phyloP scores from a whole-genome alignment of 2,888 invertebrate genomes.

The Schrankia costaestrigalis region DNA sequence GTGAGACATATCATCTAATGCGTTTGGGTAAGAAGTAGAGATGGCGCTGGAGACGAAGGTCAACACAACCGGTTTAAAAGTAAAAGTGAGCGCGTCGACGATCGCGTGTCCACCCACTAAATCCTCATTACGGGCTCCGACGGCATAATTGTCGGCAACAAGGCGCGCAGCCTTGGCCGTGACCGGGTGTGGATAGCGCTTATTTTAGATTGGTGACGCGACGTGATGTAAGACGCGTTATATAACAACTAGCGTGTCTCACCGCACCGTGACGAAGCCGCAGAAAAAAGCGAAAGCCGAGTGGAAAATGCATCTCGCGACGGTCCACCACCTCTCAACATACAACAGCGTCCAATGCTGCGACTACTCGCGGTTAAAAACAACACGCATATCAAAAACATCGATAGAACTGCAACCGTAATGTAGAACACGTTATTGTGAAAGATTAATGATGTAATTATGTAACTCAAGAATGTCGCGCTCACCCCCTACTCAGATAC shows the following conservation, averaged over 20 bases:
- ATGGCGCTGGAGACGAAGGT: constrained; percentile 52
- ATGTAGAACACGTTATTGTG: constrained; percentile 8
- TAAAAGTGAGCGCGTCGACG: constrained; percentile 66
- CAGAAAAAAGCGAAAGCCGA: constrained; percentile 73
- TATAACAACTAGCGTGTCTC: constrained; percentile 55
- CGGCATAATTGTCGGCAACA: constrained; percentile 69
- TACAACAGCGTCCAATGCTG: constrained; percentile 19
- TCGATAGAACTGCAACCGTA: constrained; percentile 6
- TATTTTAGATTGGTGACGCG: constrained; percentile 75
- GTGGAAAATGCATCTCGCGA: constrained; percentile 55
- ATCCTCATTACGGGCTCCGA: constrained; percentile 71
- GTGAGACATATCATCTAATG: constrained; percentile 18
- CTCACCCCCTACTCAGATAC: constrained; percentile 39
- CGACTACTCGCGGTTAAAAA: no score
- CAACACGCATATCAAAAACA: constrained; percentile 1
- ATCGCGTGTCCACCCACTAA: constrained; percentile 75
- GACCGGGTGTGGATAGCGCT: constrained; percentile 72
- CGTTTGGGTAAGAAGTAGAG: constrained; percentile 22
- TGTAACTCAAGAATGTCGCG: constrained; percentile 20
- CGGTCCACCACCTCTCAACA: constrained; percentile 24
- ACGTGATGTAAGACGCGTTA: constrained; percentile 71
- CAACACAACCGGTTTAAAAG: constrained; percentile 72
- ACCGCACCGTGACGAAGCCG: constrained; percentile 41
- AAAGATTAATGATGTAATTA: constrained; percentile 20
- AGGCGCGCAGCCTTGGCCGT: constrained; percentile 77